phyloP scores from a whole-genome alignment of 2,113 vertebrate genomes.

The Rhinopomastus cyanomelas region DNA sequence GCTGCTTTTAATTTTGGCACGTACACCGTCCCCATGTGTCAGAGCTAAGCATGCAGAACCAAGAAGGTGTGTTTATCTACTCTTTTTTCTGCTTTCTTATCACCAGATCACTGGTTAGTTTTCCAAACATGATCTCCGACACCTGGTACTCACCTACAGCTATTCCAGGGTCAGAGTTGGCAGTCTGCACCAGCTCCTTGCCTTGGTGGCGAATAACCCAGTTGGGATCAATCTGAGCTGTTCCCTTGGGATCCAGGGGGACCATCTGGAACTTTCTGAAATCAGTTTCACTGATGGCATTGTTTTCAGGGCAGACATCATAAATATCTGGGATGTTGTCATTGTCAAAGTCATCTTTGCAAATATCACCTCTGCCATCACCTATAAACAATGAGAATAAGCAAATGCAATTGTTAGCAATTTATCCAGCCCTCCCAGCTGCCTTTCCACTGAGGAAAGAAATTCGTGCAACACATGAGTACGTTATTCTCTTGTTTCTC shows the following conservation, averaged over 20 bases:
- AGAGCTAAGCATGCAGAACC: neutral
- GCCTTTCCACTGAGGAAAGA: neutral
- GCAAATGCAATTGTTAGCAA: neutral
- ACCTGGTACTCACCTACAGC: conserved; percentile 87
- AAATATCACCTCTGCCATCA: conserved; percentile 92
- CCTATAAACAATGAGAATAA: conserved; percentile 71
- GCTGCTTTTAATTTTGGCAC: neutral
- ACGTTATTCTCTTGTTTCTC: neutral
- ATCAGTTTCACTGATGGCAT: conserved; percentile 91
- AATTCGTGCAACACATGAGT: neutral
- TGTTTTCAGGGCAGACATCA: conserved; percentile 95
- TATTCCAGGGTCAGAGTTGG: conserved; percentile 97
- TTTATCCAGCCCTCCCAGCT: neutral
- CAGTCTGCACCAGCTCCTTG: conserved; percentile 96
- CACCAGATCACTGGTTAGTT: neutral
- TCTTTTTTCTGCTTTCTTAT: neutral
- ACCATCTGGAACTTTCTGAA: conserved; percentile 99
- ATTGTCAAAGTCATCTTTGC: conserved; percentile 98
- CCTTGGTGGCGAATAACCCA: conserved; percentile 98
- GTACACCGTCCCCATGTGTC: rapidly evolving
- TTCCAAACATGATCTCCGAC: neutral
- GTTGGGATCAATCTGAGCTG: conserved; percentile 96
- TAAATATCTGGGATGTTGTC: conserved; percentile 91
- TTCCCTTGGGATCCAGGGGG: conserved; percentile 95
- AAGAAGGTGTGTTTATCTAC: neutral